Base-by-base conservation (phyloP, 2,797 vertebrate species). In the Melanotaenia trifasciata region DNA sequence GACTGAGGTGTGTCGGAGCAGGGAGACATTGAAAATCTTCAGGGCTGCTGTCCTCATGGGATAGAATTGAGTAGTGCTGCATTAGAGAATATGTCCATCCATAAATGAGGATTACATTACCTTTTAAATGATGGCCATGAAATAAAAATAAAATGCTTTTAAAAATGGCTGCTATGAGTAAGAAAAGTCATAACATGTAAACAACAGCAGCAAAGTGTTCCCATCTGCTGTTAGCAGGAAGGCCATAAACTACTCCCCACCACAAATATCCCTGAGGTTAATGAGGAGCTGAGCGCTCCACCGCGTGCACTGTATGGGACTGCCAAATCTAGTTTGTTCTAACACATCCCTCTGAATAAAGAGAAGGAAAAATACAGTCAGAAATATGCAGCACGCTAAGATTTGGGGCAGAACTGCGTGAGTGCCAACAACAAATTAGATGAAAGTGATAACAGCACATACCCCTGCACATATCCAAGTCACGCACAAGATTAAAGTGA, bases 181-280 rank as follows among this genome's bases (percentile, higher is more conserved):
- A 86, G 81, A 87, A 88, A 89, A 88, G 79, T 79, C 81, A 84
- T 83, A 86, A 87, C 86, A 90, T 87, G 82, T 87, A 90, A 90
- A 89, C 85, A 90, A 91, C 87, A 87, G 82, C 85, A 85, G 81
- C 70, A 92, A 93, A 92, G 91, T 88, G 89, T 84, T 93, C 81
- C 90, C 91, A 92, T 92, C 89, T 94, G 92, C 90, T 91, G 87
- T 78, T 50, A 51, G 87, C 80, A 85, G 87, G 79, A 80, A 12
- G 76, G 64, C 77, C 76, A 83, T 89, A 85, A 93, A 91, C 78
- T 78, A 62, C 76, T 84, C 85, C 78, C 81, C 83, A 87, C 90
- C 86, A 69, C 87, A 87, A 90, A 91, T 80, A 89, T 92, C 88
- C 86, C 80, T 51, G 87, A 91, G 87, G 87, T 91, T 90, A 91